Percentiles rank a stretch among this genome's conserved stretches.
Evolutionary conservation across 2,113 vertebrate species (phyloP).

Genomic region (Taurulus bubalis): DNA sequence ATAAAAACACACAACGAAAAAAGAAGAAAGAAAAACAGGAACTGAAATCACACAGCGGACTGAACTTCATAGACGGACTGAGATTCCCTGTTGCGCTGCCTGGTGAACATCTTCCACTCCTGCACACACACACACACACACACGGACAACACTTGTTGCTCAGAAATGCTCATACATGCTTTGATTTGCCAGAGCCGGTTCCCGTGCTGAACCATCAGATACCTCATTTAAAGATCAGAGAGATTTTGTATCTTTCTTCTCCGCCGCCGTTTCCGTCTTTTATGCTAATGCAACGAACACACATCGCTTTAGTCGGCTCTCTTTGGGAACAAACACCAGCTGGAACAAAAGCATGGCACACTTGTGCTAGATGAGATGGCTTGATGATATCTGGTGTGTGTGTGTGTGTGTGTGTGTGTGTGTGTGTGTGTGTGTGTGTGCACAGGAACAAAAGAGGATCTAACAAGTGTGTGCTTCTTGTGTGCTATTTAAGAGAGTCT

Average conservation of each 20-base stretch:
- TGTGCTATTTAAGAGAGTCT: slow-evolving; percentile 52
- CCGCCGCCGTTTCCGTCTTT: slow-evolving; percentile 40
- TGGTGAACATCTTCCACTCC: slow-evolving; percentile 31
- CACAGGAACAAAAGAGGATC: slow-evolving; percentile 44
- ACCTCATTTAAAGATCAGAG: slow-evolving; percentile 54
- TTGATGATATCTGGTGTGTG: slow-evolving; percentile 48
- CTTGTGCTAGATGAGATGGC: slow-evolving; percentile 53
- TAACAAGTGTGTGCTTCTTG: slow-evolving; percentile 39
- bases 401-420: slow-evolving; percentile 1
- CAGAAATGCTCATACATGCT: slow-evolving; percentile 18
- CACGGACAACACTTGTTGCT: slow-evolving; percentile 51
- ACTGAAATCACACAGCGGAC: slow-evolving; percentile 22
- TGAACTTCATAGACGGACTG: slow-evolving; percentile 15
- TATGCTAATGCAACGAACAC: slow-evolving; percentile 64
- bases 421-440: not conserved
- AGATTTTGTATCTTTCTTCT: slow-evolving; percentile 21
- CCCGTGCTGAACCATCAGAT: slow-evolving; percentile 45
- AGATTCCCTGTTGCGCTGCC: slow-evolving; percentile 30
- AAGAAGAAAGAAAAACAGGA: not conserved
- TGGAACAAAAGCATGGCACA: slow-evolving; percentile 59
- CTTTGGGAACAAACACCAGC: slow-evolving; percentile 54
- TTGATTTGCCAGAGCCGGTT: slow-evolving; percentile 41
- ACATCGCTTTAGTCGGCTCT: slow-evolving; percentile 35
- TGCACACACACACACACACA: slow-evolving; percentile 4
- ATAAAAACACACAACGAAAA: not conserved